A percentile compares a stretch with the other conserved stretches of the same genome.
These are phyloP conservation scores for Pterophyllum scalare DNA, from an alignment of 2,113 vertebrate genomes.

Conservation along the genomic window DNA sequence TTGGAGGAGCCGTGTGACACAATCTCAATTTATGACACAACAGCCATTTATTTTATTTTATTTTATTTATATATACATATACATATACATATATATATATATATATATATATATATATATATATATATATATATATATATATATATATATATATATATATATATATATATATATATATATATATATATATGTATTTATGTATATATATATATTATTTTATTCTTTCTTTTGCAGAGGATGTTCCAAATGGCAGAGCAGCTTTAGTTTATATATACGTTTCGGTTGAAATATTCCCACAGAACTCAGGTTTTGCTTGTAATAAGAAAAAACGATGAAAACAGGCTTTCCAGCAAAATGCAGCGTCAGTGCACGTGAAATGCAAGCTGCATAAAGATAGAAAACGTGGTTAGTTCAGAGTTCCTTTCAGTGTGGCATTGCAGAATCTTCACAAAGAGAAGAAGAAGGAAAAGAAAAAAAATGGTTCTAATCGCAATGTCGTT, in stretches of 20 bases:
- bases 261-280: slow-evolving; percentile 25
- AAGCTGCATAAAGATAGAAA: slow-evolving; percentile 40
- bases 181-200: too few relatives aligned
- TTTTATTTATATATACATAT: too few relatives aligned
- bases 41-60: slow-evolving; percentile 39
- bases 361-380: slow-evolving; percentile 53
- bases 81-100: too few relatives aligned
- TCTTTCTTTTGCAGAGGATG: slow-evolving; percentile 40
- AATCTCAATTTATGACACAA: slow-evolving; percentile 35
- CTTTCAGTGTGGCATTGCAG: slow-evolving; percentile 48
- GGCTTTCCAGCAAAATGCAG: slow-evolving; percentile 22
- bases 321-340: not conserved
- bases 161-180: too few relatives aligned
- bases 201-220: too few relatives aligned
- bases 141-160: too few relatives aligned
- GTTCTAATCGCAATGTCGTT: slow-evolving; percentile 51
- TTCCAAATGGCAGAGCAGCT: slow-evolving; percentile 37
- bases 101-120: too few relatives aligned
- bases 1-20: slow-evolving; percentile 18
- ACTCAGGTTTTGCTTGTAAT: slow-evolving; percentile 12
- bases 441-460: slow-evolving; percentile 34
- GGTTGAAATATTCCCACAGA: slow-evolving; percentile 51
- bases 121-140: too few relatives aligned
- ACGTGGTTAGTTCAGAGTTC: slow-evolving; percentile 41
- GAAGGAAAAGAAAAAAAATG: not conserved